A percentile compares a stretch with the other conserved stretches of the same genome.
These are phyloP conservation scores for Parapristionchus giblindavisi DNA, from an alignment of 2,888 invertebrate genomes.

Conservation along the genomic window DNA sequence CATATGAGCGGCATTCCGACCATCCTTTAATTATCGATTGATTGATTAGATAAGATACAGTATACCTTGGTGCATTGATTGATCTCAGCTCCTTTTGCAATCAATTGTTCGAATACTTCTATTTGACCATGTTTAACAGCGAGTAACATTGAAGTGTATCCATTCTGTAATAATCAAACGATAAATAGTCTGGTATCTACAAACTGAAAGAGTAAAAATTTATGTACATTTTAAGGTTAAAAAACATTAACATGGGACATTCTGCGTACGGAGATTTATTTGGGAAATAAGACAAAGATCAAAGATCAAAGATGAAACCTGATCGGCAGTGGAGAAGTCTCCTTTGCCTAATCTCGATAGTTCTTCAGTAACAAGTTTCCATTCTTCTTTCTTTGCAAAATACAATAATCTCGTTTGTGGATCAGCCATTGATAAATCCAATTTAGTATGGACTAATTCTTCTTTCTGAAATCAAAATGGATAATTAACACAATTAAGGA, in stretches of 20 bases:
- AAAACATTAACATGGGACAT: too few relatives aligned
- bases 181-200: too few relatives aligned
- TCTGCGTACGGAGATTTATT: background rate
- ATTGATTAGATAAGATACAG: background rate
- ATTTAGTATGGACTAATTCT: constrained; percentile 9
- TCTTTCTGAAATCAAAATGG: constrained; percentile 11
- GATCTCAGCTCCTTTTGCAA: constrained; percentile 71
- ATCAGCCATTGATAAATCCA: constrained; percentile 35
- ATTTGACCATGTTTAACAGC: constrained; percentile 72
- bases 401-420: constrained; percentile 48
- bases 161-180: constrained; percentile 62
- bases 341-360: constrained; percentile 49
- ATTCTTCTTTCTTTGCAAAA: constrained; percentile 60
- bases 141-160: constrained; percentile 71
- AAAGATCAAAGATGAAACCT: constrained; percentile 45
- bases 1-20: constrained; percentile 92
- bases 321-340: constrained; percentile 62
- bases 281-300: background rate
- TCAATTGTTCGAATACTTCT: constrained; percentile 70
- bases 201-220: too few relatives aligned
- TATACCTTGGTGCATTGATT: constrained; percentile 60
- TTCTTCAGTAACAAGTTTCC: constrained; percentile 59
- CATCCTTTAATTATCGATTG: constrained; percentile 79
- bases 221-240: too few relatives aligned
- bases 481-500: too few relatives aligned